These are phyloP conservation scores for Rhopilema esculentum DNA, from an alignment of 30 jellyfish, hydroid and myxozoan species.

Conservation along the genomic window DNA sequence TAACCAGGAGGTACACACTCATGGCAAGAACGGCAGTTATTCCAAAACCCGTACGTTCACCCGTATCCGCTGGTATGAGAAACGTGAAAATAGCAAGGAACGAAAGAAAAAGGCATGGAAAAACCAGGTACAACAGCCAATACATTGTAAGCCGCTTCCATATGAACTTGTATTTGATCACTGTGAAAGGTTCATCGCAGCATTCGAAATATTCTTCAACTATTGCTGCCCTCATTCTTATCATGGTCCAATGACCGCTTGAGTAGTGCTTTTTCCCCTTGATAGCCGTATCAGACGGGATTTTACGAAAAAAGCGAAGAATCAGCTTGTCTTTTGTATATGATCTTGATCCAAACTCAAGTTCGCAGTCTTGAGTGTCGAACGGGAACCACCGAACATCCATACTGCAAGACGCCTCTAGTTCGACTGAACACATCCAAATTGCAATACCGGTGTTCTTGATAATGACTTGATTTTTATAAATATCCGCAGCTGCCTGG, in stretches of 20 bases:
- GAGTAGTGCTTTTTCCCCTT: constrained; percentile 9
- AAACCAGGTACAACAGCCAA: constrained; percentile 57
- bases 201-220: constrained; percentile 34
- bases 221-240: background rate
- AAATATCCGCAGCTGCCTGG: constrained; percentile 36
- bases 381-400: constrained; percentile 78
- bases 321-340: constrained; percentile 30
- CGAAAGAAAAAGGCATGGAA: constrained; percentile 58
- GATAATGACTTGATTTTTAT: constrained; percentile 52
- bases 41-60: constrained; percentile 84
- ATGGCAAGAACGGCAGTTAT: constrained; percentile 71
- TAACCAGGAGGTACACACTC: constrained; percentile 80
- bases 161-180: constrained; percentile 21
- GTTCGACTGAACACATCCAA: constrained; percentile 67
- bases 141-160: constrained; percentile 56
- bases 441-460: constrained; percentile 30
- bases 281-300: background rate
- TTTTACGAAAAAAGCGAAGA: background rate
- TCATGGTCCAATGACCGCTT: constrained; percentile 74
- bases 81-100: constrained; percentile 52
- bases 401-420: constrained; percentile 59
- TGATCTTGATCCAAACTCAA: constrained; percentile 65
- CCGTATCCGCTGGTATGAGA: constrained; percentile 72
- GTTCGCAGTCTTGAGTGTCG: constrained; percentile 60
- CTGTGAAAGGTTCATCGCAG: constrained; percentile 61